Evolutionary conservation across 2,888 invertebrate genomes (phyloP).

Genomic region (Conops quadrifasciatus): DNA sequence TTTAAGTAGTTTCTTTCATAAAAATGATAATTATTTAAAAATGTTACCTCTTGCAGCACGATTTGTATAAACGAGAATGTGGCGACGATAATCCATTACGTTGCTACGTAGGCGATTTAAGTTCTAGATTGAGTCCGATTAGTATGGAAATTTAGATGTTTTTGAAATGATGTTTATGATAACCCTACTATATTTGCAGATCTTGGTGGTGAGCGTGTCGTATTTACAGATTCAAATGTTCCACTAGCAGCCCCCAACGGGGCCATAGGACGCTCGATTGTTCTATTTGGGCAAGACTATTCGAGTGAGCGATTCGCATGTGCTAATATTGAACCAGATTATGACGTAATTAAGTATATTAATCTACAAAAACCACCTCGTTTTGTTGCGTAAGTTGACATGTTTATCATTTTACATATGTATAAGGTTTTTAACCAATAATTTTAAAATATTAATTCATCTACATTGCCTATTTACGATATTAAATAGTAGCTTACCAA

Average conservation of each 20-base stretch:
- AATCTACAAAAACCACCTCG: constrained; percentile 87
- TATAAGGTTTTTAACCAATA: no score
- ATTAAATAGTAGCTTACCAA: no score
- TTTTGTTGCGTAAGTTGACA: constrained; percentile 79
- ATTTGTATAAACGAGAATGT: constrained; percentile 87
- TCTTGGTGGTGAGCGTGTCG: constrained; percentile 78
- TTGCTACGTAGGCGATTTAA: constrained; percentile 91
- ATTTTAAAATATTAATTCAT: no score
- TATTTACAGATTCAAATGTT: constrained; percentile 87
- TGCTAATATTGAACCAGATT: constrained; percentile 90
- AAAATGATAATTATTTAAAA: constrained; percentile 8
- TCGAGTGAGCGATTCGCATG: constrained; percentile 82
- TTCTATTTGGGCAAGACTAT: constrained; percentile 80
- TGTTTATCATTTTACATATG: no score
- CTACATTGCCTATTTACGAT: no score
- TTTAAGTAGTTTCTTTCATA: constrained; percentile 42
- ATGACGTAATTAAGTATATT: constrained; percentile 88
- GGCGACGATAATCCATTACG: constrained; percentile 86
- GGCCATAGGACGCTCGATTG: constrained; percentile 85
- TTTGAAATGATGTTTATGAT: background rate
- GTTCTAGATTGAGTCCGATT: constrained; percentile 84
- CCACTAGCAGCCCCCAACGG: constrained; percentile 81
- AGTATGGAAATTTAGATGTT: no score
- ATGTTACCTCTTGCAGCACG: constrained; percentile 69
- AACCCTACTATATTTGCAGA: constrained; percentile 62